Base-by-base conservation (phyloP, 2,113 vertebrate species). In the Mandrillus leucophaeus region DNA sequence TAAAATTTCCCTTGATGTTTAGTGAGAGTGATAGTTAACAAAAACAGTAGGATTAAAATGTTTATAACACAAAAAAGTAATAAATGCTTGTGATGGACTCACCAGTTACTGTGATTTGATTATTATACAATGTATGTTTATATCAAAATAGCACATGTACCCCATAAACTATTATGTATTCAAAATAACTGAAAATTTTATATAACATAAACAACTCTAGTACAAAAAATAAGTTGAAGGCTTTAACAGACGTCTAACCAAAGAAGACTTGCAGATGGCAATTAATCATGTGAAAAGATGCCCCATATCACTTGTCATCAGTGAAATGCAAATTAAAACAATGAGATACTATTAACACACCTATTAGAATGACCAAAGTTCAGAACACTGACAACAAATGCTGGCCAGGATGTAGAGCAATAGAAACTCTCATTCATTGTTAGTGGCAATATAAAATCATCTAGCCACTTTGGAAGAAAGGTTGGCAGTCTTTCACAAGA, bases 1-100 rank as follows among this genome's bases (percentile, higher is more conserved):
- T 87, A 96, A 27, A 92, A 25, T 90, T 68, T 92, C 5, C 22
- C 40, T 92, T 70, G 10, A 79, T 78, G 84, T 88, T 94, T 75
- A 92, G 23, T 55, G 66, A 80, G 13, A 18, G 7, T 96, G n/a
- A 80, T 57, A 70, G 17, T 72, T 61, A 13, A 68, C 66, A 68
- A 16, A n/a, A 68, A 17, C 13, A 68, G 66, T 68, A 18, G 66
- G 35, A 68, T 68, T 68, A 35, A 35, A 68, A 68, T n/a, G 16
- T 68, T 35, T 32, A 32, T 68, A 18, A n/a, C 6, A 18, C 59
- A 61, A 25, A 61, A 25, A 61, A 61, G 25, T 61, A 8, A 61
- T 27, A 68, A 68, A 68, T 68, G 32, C 16, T 68, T 68, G 32
- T 68, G 32, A 68, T 68, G 32, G 32, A 68, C 14, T 35, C 14